Percentiles rank a stretch among this genome's conserved stretches.
Conservation (phyloP, 1,140 invertebrate genomes). For the Trichonephila clavata region DNA sequence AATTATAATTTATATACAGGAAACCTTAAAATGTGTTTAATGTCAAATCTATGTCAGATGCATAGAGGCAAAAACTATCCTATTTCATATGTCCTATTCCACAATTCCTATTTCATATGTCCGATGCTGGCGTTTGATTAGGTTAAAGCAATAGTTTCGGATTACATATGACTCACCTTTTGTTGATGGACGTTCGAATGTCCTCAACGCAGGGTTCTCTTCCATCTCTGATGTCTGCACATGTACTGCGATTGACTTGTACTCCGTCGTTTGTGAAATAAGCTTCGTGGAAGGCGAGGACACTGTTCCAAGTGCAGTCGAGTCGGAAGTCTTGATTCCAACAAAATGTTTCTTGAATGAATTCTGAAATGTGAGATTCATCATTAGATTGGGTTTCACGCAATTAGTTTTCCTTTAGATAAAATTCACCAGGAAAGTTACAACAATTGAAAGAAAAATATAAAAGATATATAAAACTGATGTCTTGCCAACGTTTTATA, state of each 20-base stretch:
- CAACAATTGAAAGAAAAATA: too few relatives aligned
- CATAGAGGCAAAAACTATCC: too few relatives aligned
- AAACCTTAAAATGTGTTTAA: too few relatives aligned
- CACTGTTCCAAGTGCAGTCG: conserved; percentile 65
- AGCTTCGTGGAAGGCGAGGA: conserved; percentile 72
- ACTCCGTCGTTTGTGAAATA: conserved; percentile 68
- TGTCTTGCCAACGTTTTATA: too few relatives aligned
- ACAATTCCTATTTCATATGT: too few relatives aligned
- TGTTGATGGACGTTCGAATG: conserved; percentile 50
- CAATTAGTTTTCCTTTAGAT: not conserved
- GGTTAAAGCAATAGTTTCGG: too few relatives aligned
- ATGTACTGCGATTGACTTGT: conserved; percentile 58
- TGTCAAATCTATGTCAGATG: too few relatives aligned
- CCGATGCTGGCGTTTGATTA: too few relatives aligned
- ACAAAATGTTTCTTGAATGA: conserved; percentile 62
- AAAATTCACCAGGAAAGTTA: not conserved
- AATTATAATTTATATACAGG: too few relatives aligned
- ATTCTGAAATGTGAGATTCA: conserved; percentile 31
- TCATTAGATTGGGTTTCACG: too few relatives aligned
- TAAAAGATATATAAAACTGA: too few relatives aligned
- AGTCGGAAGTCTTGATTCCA: conserved; percentile 68
- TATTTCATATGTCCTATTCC: too few relatives aligned
- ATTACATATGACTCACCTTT: conserved; percentile 21
- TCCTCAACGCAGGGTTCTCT: conserved; percentile 65
- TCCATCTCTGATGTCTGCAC: conserved; percentile 10